A percentile compares a stretch with the other conserved stretches of the same genome.
phyloP scores from a whole-genome alignment of 2,797 vertebrate genomes.

The Microhierax caerulescens region DNA sequence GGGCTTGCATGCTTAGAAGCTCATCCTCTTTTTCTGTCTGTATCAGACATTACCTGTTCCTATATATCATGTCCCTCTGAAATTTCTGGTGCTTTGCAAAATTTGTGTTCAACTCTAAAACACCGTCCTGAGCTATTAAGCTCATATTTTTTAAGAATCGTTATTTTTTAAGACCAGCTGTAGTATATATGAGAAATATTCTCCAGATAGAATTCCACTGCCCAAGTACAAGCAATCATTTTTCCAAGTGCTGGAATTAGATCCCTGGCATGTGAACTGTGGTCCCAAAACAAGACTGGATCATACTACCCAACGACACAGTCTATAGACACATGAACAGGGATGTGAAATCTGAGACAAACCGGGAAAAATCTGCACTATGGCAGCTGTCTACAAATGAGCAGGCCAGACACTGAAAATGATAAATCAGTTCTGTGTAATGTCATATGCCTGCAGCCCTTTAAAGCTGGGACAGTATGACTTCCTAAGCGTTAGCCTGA shows the following conservation, averaged over 20 bases:
- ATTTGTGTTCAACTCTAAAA: neutral
- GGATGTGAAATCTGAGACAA: slow-evolving; percentile 33
- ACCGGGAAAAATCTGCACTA: neutral
- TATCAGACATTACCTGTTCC: neutral
- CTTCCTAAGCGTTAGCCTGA: neutral
- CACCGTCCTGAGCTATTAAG: neutral
- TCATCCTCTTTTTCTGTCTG: neutral
- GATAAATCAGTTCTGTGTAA: slow-evolving; percentile 25
- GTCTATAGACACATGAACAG: neutral
- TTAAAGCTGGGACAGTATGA: neutral
- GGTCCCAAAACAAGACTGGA: neutral
- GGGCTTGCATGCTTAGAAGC: fast-evolving
- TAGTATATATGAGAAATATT: neutral
- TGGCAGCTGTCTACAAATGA: slow-evolving; percentile 6
- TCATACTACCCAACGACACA: neutral
- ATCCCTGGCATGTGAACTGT: neutral
- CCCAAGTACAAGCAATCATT: neutral
- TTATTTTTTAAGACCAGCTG: neutral
- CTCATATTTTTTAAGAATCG: neutral
- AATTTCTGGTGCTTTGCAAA: neutral
- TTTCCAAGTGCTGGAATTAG: neutral
- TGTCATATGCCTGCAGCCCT: neutral
- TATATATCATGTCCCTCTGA: fast-evolving
- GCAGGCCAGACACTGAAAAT: neutral
- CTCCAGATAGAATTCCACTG: neutral